phyloP scores from a whole-genome alignment of 2,888 invertebrate genomes.

The Strigamia maritima region DNA sequence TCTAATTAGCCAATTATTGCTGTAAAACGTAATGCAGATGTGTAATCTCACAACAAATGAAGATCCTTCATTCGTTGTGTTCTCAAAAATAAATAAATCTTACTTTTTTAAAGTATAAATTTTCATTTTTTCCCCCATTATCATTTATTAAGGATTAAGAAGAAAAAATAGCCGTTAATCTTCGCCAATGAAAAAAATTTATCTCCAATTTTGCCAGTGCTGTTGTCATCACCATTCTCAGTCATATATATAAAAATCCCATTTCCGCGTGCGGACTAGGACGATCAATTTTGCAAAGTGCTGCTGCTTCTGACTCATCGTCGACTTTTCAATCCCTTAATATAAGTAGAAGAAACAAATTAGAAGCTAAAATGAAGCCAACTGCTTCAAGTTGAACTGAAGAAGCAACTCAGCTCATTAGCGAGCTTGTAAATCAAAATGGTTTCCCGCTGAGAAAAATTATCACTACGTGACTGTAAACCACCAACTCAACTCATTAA shows the following conservation, averaged over 20 bases:
- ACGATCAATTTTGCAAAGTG: conserved; percentile 19
- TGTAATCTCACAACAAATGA: too few species aligned
- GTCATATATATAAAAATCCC: conserved; percentile 2
- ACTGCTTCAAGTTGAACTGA: neutral
- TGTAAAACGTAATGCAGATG: neutral
- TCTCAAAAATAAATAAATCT: too few species aligned
- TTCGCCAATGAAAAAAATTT: neutral
- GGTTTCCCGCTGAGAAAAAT: neutral
- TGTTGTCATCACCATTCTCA: conserved; percentile 14
- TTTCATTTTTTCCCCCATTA: neutral
- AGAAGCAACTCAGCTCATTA: conserved; percentile 7
- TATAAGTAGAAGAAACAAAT: conserved; percentile 1
- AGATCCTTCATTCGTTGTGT: too few species aligned
- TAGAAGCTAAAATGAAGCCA: neutral
- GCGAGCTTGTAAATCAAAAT: conserved; percentile 13
- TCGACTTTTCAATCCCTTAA: conserved; percentile 5
- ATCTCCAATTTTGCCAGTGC: neutral
- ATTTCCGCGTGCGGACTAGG: neutral
- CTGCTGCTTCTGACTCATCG: conserved; percentile 19
- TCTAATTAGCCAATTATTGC: neutral
- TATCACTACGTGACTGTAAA: conserved; percentile 1
- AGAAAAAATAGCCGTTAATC: neutral
- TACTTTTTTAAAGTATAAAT: neutral
- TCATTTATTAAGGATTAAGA: too few species aligned
- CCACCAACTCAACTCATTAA: conserved; percentile 18